Conservation (phyloP, 2,797 vertebrate species). For the Clarias laeviceps region DNA sequence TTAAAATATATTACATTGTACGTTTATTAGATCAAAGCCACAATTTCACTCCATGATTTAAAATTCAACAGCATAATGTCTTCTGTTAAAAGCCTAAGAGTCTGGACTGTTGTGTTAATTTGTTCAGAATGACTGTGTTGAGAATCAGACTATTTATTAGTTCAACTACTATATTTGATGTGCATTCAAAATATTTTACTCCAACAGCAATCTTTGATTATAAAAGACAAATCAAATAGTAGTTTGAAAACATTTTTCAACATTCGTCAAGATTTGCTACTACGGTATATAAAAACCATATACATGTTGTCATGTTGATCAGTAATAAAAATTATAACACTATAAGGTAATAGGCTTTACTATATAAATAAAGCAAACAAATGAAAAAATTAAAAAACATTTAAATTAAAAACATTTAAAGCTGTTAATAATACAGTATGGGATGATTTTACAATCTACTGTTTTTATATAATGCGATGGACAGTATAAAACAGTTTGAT, state of each 20-base stretch:
- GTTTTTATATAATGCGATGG: background rate
- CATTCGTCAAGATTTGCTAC: too few relatives aligned
- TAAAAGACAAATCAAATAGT: background rate
- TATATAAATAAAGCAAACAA: background rate
- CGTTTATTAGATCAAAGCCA: background rate
- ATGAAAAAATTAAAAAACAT: too few relatives aligned
- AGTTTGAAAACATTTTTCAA: background rate
- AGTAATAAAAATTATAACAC: background rate
- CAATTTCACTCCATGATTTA: background rate
- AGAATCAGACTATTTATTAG: background rate
- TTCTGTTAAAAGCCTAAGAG: background rate
- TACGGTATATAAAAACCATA: background rate
- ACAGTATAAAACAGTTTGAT: background rate
- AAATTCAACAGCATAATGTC: background rate
- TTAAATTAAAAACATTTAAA: background rate
- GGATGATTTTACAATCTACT: background rate
- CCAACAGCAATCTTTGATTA: background rate
- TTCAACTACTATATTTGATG: background rate
- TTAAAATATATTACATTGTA: background rate
- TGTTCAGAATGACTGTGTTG: background rate
- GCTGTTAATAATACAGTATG: background rate
- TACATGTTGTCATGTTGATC: background rate
- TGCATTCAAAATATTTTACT: background rate
- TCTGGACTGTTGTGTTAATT: background rate
- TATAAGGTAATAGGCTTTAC: background rate